Percentiles rank a stretch among this genome's conserved stretches.
Conservation (phyloP, 2,113 vertebrate species). For the Sturnira hondurensis region DNA sequence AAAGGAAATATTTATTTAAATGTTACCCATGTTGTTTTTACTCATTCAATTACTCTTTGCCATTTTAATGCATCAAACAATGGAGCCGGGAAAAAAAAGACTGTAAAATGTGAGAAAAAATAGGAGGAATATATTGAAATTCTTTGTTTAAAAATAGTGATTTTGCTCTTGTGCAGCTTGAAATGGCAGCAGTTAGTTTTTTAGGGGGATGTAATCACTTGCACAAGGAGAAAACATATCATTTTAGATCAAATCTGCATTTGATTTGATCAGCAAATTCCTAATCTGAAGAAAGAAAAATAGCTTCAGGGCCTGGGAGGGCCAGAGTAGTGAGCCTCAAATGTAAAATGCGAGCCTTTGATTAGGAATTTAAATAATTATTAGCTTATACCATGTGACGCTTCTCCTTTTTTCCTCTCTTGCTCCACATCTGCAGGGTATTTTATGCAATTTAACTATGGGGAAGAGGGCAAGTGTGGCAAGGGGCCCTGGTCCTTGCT, state of each 20-base stretch:
- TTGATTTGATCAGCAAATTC: constrained; percentile 71
- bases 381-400: constrained; percentile 68
- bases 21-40: not conserved
- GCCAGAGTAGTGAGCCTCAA: constrained; percentile 46
- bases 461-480: not conserved
- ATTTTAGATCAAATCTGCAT: constrained; percentile 71
- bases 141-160: not conserved
- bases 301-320: constrained; percentile 74
- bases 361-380: constrained; percentile 81
- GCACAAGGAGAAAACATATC: constrained; percentile 43
- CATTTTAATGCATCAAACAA: not conserved
- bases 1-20: constrained; percentile 5
- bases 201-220: constrained; percentile 68
- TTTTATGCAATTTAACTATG: constrained; percentile 38
- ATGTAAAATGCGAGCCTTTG: constrained; percentile 74
- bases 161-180: not conserved
- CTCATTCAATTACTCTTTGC: not conserved
- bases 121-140: not conserved
- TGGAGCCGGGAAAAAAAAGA: not conserved
- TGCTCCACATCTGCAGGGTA: constrained; percentile 17
- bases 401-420: constrained; percentile 39
- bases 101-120: not conserved
- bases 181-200: constrained; percentile 62
- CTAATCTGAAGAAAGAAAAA: constrained; percentile 76
- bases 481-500: not conserved